Evolutionary conservation across 2,113 vertebrate genomes (phyloP), one percentile per base, ranked within the genome.

Genomic region (Sphaerodactylus townsendi): DNA sequence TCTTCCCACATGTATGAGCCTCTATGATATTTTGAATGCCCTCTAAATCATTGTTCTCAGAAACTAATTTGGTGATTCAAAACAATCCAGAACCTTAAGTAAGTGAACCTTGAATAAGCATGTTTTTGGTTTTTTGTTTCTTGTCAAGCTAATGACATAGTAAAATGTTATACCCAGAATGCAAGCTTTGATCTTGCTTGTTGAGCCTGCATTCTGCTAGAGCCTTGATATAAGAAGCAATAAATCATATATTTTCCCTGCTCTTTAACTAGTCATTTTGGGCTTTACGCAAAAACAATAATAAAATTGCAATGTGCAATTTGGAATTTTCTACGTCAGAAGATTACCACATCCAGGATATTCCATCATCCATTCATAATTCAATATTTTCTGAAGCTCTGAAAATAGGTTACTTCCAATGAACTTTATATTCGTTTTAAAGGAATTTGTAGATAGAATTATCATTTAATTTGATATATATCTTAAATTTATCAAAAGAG

Each of bases 241-340:
- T 81, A 78, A 10, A n/a, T 39, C 0, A 6, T 2, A 1, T 74
- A 2, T 19, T 80, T 70, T 78, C 71, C 44, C 83, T 2, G 44
- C 83, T 17, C 3, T 82, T 56, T 46, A 79, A 3, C 8, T 64
- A 5, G 28, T 46, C n/a, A n/a, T 46, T 66, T 53, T 30, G 39
- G 56, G 64, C 33, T 41, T 85, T 37, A 11, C 33, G 33, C 77
- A 66, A 50, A 75, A 35, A 41, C 82, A 48, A 69, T 77, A 74
- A 33, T 5, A 76, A 53, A 53, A 53, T 53, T 3, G 15, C 17
- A 53, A 19, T 59, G 41, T 0, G 0, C 23, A 0, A 0, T 65
- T 19, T 82, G 46, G 15, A 8, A 10, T 84, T 87, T 39, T 50
- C 76, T 56, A 25, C 79, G 39, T 11, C 17, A 11, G 7, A 46